phyloP scores from a whole-genome alignment of 2,113 vertebrate genomes.

The Rhagologus leucostigma region DNA sequence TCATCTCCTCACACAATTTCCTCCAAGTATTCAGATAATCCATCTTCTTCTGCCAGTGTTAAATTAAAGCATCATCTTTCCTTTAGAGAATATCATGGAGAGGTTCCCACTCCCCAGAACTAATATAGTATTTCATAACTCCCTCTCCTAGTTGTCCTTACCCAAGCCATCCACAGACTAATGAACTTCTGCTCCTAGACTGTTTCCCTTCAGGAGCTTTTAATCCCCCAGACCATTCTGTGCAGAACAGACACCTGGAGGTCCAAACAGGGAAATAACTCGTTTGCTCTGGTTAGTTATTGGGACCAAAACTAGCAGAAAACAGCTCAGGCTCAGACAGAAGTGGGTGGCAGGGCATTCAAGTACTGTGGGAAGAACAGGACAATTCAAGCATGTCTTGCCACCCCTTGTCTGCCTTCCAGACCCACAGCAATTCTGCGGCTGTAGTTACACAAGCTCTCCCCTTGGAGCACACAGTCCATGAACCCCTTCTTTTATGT shows the following conservation, averaged over 20 bases:
- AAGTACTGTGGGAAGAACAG: not conserved
- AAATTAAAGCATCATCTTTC: slow-evolving; percentile 38
- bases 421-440: not conserved
- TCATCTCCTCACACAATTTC: slow-evolving; percentile 61
- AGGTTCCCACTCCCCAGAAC: not conserved
- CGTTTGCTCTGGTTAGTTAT: not conserved
- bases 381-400: not conserved
- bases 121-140: not conserved
- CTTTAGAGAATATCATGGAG: not conserved
- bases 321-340: not conserved
- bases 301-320: not conserved
- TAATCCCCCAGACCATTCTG: not conserved
- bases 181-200: not conserved
- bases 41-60: slow-evolving; percentile 34
- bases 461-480: not conserved
- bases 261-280: not conserved
- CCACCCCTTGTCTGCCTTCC: not conserved
- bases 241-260: not conserved
- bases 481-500: not conserved
- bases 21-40: slow-evolving; percentile 43
- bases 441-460: not conserved
- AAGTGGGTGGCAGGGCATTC: not conserved
- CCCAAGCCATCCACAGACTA: not conserved
- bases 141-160: not conserved
- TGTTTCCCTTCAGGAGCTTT: not conserved